phyloP scores from a whole-genome alignment of 1,140 invertebrate species.

The Drosophila asahinai region DNA sequence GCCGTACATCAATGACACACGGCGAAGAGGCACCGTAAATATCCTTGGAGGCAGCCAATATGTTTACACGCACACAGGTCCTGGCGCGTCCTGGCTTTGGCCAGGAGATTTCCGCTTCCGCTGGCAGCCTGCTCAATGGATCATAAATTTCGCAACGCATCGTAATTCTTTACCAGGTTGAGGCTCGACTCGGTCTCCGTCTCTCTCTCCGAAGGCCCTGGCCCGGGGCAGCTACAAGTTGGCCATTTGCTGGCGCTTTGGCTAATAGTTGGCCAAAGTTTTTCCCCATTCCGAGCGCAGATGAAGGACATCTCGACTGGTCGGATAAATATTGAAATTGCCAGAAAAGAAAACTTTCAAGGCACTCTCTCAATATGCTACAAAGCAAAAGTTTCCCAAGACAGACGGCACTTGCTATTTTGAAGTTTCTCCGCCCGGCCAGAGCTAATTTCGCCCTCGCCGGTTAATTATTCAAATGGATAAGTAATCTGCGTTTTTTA shows the following conservation, averaged over 20 bases:
- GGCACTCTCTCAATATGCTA: constrained; percentile 51
- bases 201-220: neutral
- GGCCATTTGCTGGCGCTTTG: constrained; percentile 61
- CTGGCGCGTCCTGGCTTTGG: constrained; percentile 11
- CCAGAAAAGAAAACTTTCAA: constrained; percentile 56
- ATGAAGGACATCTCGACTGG: constrained; percentile 58
- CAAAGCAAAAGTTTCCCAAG: constrained; percentile 47
- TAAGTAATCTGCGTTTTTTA: constrained; percentile 31
- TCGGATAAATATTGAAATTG: constrained; percentile 61
- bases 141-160: constrained; percentile 73
- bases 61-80: constrained; percentile 77
- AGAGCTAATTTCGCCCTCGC: constrained; percentile 32
- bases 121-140: constrained; percentile 62
- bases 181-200: constrained; percentile 1
- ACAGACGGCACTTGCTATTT: constrained; percentile 31
- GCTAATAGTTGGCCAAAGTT: constrained; percentile 77
- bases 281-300: constrained; percentile 33
- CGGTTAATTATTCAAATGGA: constrained; percentile 51
- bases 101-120: constrained; percentile 40
- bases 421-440: constrained; percentile 21
- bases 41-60: constrained; percentile 74
- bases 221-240: constrained; percentile 63
- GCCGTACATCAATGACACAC: constrained; percentile 79
- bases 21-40: constrained; percentile 64
- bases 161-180: constrained; percentile 71